Evolutionary conservation across 1,140 invertebrate genomes (phyloP).

Genomic region (Leguminivora glycinivorella): DNA sequence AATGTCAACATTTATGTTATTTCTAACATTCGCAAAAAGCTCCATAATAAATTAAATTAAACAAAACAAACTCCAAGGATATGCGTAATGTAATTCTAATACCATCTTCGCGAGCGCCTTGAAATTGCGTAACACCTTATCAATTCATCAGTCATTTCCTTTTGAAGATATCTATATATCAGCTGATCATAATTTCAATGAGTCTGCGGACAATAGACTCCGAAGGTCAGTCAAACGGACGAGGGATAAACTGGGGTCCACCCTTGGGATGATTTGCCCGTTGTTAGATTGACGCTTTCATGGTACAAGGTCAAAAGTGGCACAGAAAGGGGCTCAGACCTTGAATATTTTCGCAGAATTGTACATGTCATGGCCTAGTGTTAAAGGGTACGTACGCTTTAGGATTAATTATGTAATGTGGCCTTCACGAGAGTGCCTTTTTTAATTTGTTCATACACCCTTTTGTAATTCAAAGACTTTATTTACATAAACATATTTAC

Average conservation of each 20-base stretch:
- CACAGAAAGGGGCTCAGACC: constrained; percentile 7
- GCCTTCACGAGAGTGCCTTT: neutral
- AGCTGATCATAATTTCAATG: constrained; percentile 8
- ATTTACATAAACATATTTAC: no score
- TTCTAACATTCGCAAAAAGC: no score
- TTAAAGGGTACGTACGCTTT: neutral
- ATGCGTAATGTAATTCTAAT: no score
- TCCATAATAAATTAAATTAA: no score
- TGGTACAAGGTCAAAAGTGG: constrained; percentile 2
- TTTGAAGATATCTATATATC: neutral
- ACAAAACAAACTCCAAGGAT: no score
- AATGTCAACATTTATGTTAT: no score
- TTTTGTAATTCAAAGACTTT: no score
- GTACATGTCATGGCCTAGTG: neutral
- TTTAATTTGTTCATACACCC: neutral
- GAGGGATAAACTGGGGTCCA: neutral
- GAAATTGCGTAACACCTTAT: neutral
- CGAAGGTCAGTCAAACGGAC: constrained; percentile 8
- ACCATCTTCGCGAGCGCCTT: neutral
- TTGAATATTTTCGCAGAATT: neutral
- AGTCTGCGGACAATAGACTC: neutral
- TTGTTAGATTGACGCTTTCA: constrained; percentile 1
- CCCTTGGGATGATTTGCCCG: constrained; percentile 8
- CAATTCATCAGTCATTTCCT: constrained; percentile 8
- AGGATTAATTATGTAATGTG: neutral